Conservation (phyloP, 2,797 vertebrate genomes). For the Malacoraja senta region DNA sequence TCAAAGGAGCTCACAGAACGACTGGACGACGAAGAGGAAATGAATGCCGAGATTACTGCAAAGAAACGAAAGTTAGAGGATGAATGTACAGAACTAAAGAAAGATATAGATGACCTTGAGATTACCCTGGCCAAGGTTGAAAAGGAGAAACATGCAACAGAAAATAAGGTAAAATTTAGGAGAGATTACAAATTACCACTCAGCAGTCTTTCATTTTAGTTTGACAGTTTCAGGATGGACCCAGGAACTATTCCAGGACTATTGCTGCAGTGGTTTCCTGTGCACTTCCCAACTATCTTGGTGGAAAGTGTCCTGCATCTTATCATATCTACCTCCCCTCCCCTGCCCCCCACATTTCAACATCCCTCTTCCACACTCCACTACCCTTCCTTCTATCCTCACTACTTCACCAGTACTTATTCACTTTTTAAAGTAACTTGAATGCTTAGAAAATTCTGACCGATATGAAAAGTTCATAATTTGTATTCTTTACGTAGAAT, state of each 20-base stretch:
- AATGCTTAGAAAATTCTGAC: neutral
- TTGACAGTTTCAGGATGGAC: neutral
- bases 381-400: neutral
- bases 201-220: no score
- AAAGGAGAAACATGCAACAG: conserved; percentile 84
- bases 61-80: conserved; percentile 87
- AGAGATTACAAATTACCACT: neutral
- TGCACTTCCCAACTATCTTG: no score
- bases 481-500: no score
- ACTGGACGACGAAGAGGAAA: conserved; percentile 87
- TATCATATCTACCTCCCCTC: neutral
- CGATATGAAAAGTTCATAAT: no score
- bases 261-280: neutral
- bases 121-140: conserved; percentile 85
- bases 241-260: neutral
- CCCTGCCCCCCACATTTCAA: no score
- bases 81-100: conserved; percentile 84
- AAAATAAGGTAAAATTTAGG: conserved; percentile 71
- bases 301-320: no score
- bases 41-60: conserved; percentile 68
- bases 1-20: conserved; percentile 78
- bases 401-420: neutral
- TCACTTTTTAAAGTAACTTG: neutral
- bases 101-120: conserved; percentile 88
- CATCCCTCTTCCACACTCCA: neutral